Evolutionary conservation across 2,113 vertebrate species (phyloP).

Genomic region (Corythornis vintsioides): DNA sequence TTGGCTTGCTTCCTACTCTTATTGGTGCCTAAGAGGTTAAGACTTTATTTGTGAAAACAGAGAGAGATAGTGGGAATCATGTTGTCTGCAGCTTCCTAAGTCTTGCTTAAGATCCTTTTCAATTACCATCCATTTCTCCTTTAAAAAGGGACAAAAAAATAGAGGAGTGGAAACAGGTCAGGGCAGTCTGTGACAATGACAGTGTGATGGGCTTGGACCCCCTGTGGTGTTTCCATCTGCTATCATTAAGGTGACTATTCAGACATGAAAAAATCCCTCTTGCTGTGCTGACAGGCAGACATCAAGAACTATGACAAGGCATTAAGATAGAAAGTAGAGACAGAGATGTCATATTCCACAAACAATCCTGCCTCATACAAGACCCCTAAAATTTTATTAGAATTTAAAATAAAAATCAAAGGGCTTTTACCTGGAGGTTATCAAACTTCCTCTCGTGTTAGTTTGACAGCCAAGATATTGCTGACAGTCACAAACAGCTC

Average conservation of each 20-base stretch:
- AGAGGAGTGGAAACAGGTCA: conserved; percentile 85
- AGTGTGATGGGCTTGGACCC: conserved; percentile 85
- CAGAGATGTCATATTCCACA: conserved; percentile 75
- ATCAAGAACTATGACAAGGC: conserved; percentile 88
- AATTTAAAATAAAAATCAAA: conserved; percentile 68
- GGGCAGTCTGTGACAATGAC: conserved; percentile 85
- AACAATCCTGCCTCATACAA: conserved; percentile 73
- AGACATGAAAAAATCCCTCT: conserved; percentile 92
- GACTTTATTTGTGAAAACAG: conserved; percentile 81
- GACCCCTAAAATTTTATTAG: conserved; percentile 66
- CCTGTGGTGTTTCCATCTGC: conserved; percentile 90
- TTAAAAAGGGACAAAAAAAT: conserved; percentile 84
- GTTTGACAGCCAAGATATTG: neutral
- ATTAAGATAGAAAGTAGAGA: conserved; percentile 81
- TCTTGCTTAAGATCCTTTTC: conserved; percentile 88
- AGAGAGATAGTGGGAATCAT: conserved; percentile 65
- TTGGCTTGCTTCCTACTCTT: conserved; percentile 62
- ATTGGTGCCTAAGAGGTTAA: conserved; percentile 81
- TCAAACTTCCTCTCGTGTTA: conserved; percentile 40
- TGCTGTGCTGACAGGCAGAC: conserved; percentile 88
- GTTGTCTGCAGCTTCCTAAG: conserved; percentile 80
- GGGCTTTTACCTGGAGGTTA: conserved; percentile 60
- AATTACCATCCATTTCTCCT: conserved; percentile 88
- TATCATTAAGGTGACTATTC: conserved; percentile 94
- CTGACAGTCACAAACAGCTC: conserved; percentile 30